These are phyloP conservation scores for Mythimna lalbum DNA, from an alignment of 2,888 invertebrate species.

Conservation along the genomic window DNA sequence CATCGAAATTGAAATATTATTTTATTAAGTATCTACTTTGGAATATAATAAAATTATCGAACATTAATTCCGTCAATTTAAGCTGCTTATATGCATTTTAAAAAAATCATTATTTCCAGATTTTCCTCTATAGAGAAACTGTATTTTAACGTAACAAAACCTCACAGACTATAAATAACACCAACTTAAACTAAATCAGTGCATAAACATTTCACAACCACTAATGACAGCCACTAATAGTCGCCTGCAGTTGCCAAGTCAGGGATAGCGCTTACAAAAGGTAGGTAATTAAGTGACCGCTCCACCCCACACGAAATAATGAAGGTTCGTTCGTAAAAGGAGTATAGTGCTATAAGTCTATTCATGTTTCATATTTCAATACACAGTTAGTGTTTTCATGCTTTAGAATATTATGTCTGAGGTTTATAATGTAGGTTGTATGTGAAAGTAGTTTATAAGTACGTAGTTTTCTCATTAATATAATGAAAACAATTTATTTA, in stretches of 20 bases:
- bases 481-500: too few relatives aligned
- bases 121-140: too few relatives aligned
- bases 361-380: conserved; percentile 52
- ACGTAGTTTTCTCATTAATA: too few relatives aligned
- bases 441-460: too few relatives aligned
- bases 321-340: conserved; percentile 49
- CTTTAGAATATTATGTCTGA: conserved; percentile 7
- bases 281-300: conserved; percentile 64
- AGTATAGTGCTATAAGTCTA: conserved; percentile 27
- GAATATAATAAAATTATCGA: too few relatives aligned
- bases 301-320: conserved; percentile 51
- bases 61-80: not conserved
- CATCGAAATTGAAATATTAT: too few relatives aligned
- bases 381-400: conserved; percentile 10
- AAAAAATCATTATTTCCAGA: too few relatives aligned
- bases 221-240: conserved; percentile 50
- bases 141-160: not conserved
- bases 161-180: not conserved
- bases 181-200: not conserved
- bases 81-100: not conserved
- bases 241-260: conserved; percentile 54
- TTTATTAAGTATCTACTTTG: too few relatives aligned
- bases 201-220: conserved; percentile 33
- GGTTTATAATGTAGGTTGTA: not conserved
- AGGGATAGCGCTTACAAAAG: conserved; percentile 38